Evolutionary conservation across 2,888 invertebrate genomes (phyloP), one percentile per base, ranked within the genome.

Genomic region (Dasysyrphus tricinctus): DNA sequence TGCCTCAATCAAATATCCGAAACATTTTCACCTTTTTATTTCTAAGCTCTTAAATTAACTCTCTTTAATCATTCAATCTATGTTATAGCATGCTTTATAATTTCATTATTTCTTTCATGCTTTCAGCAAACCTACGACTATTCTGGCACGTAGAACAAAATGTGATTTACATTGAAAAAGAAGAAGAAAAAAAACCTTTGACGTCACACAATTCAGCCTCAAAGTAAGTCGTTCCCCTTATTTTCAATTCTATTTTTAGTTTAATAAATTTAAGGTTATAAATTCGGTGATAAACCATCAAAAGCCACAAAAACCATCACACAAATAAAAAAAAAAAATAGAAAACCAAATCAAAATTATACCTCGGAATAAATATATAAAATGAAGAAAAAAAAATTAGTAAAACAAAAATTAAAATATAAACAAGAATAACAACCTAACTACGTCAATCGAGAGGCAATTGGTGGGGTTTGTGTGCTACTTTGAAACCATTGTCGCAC

Each of bases 241-340:
- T n/a, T 8, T 16, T n/a, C 4, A n/a, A 47, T 54, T 44, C 24
- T 85, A 80, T 85, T 85, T 85, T 78, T 39, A 49, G 77, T 70
- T 63, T 59, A 32, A 29, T 12, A 32, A 37, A 5, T 61, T 67
- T 81, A 42, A 85, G 84, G 84, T 80, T 49, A 49, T 85, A 85
- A 49, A 32, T 54, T 14, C 8, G 44, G 54, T 70, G 85, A 85
- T 85, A 85, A 85, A 78, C 85, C 73, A 19, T 57, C 42, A 61
- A 75, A 73, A 34, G 39, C 51, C 42, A 51, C 14, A 7, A 49
- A 57, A 39, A 54, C 67, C 76, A 80, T 72, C 72, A 19, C 5
- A 74, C 67, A 63, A 74, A 1, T 42, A 14, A 80, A 70, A 24
- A 16, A n/a, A 24, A 34, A 19, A 51, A 32, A 63, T 57, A 49